Conservation (phyloP, 2,888 invertebrate species). For the Netelia fuscicornis region DNA sequence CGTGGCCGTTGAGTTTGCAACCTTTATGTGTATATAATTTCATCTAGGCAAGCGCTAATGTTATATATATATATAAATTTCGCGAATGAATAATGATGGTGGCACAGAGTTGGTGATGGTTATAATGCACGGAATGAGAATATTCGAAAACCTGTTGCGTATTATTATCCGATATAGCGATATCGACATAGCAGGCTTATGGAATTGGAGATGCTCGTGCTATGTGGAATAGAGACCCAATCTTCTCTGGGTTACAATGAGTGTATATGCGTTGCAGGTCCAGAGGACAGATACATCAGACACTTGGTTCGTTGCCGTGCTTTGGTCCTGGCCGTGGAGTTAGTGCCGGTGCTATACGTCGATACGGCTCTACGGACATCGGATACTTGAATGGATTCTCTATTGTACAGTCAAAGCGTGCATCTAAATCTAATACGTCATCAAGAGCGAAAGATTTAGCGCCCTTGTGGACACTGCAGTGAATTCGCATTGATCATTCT, state of each 20-base stretch:
- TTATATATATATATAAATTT: background rate
- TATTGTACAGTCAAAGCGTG: background rate
- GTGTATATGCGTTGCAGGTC: background rate
- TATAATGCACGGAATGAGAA: constrained; percentile 13
- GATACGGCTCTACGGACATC: too few species aligned
- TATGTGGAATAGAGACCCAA: background rate
- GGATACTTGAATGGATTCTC: too few species aligned
- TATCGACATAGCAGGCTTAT: constrained; percentile 16
- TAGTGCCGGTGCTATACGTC: too few species aligned
- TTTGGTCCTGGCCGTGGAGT: too few species aligned
- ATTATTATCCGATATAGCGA: constrained; percentile 12
- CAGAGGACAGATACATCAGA: background rate
- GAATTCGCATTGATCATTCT: constrained; percentile 17
- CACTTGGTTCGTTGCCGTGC: background rate
- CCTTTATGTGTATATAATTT: constrained; percentile 31
- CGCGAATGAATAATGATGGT: background rate
- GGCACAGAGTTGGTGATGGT: background rate
- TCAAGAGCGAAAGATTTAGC: background rate
- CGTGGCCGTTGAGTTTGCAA: constrained; percentile 25
- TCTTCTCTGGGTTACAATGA: background rate
- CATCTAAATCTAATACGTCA: background rate
- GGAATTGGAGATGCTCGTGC: constrained; percentile 20
- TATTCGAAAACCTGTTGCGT: constrained; percentile 40
- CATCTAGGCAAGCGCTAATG: background rate
- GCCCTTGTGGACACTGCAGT: constrained; percentile 15